Evolutionary conservation across 2,797 vertebrate species (phyloP), one percentile per base, ranked within the genome.

Genomic region (Leptoclinus maculatus): DNA sequence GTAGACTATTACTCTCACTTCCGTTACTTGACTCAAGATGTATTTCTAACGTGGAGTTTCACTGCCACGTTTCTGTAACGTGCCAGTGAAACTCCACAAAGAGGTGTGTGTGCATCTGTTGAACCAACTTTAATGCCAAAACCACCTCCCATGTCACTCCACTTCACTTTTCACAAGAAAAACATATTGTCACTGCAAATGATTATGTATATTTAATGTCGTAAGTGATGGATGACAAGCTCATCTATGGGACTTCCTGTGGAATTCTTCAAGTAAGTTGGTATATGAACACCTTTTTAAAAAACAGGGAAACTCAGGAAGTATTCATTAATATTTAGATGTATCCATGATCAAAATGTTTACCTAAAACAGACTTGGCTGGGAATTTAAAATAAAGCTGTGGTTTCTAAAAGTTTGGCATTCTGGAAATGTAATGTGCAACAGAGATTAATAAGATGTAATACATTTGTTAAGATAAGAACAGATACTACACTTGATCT

Each of bases 121-220:
- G n/a, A 71, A 66, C 21, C 25, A 19, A 56, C 9, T 56, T 65
- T 23, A 29, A 56, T 71, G 83, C 82, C 79, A 78, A 83, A 82
- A 53, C 41, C 59, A 43, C 27, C 9, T 32, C 21, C 11, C 29
- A 47, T 6, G 29, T 45, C 43, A 4, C 43, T 6, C 27, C 27
- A 3, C 27, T 29, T 27, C 27, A 27, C 27, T 27, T 57, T 14
- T 56, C 12, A n/a, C n/a, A n/a, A n/a, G 14, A 49, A 29, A 67
- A 68, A 43, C 38, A 36, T 1, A 2, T 7, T 53, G 3, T 43
- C 3, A 16, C 12, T 67, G 34, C 36, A 34, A 49, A 53, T 60
- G 2, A 41, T 54, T 2, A 2, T 68, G 16, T 39, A 7, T 25
- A 34, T 47, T 68, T 49, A 43, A 47, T 54, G n/a, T 62, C 62